phyloP scores from a whole-genome alignment of 2,113 vertebrate genomes.

The Andinoacara biseriatus region DNA sequence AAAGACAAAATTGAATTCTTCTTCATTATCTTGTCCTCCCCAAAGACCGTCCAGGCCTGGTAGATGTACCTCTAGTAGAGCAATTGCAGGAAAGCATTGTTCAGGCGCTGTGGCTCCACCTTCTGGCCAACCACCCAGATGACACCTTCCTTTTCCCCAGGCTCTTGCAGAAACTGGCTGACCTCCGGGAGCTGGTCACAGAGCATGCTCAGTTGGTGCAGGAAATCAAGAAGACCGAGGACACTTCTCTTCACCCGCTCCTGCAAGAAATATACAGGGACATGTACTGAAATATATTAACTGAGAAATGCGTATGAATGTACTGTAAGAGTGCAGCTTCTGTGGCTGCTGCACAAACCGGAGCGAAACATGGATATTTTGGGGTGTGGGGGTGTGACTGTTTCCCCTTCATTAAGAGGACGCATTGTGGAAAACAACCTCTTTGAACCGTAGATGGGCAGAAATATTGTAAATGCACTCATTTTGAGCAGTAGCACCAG shows the following conservation, averaged over 20 bases:
- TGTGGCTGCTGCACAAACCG: background rate
- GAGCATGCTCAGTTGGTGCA: conserved; percentile 94
- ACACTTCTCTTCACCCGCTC: conserved; percentile 91
- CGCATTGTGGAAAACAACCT: background rate
- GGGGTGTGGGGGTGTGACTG: background rate
- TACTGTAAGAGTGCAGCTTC: conserved; percentile 2
- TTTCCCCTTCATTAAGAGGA: background rate
- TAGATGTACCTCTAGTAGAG: conserved; percentile 88
- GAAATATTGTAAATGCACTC: background rate
- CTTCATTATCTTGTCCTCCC: background rate
- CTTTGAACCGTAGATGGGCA: background rate
- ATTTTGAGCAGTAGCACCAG: background rate
- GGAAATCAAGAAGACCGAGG: conserved; percentile 92
- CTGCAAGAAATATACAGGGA: conserved; percentile 97
- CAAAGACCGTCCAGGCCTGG: conserved; percentile 91
- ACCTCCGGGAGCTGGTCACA: conserved; percentile 93
- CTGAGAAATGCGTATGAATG: conserved; percentile 12
- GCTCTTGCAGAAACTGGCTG: conserved; percentile 94
- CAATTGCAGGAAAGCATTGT: conserved; percentile 92
- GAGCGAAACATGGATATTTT: background rate
- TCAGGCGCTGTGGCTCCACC: conserved; percentile 89
- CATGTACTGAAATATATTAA: conserved; percentile 82
- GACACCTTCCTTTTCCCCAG: conserved; percentile 92
- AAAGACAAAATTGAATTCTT: background rate
- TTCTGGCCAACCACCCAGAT: conserved; percentile 90